Percentiles rank a stretch among this genome's conserved stretches.
Conservation (phyloP, 2,888 invertebrate species). For the Perdita meconis region DNA sequence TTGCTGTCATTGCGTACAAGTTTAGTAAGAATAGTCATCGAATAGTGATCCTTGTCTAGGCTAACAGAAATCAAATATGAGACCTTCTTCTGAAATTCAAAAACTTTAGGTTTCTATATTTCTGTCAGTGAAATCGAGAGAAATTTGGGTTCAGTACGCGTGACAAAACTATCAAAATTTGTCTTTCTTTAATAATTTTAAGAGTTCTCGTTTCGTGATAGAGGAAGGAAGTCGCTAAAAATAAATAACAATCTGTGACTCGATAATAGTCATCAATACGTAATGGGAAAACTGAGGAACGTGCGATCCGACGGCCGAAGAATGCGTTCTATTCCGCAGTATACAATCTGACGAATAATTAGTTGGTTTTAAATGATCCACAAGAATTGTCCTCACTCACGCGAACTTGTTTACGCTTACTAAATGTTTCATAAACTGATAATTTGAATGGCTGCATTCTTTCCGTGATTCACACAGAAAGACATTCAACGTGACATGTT, state of each 20-base stretch:
- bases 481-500: neutral
- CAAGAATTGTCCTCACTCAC: slow-evolving; percentile 48
- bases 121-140: too few species aligned
- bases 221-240: neutral
- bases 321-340: slow-evolving; percentile 6
- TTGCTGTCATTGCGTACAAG: too few species aligned
- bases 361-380: slow-evolving; percentile 52
- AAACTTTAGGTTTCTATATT: too few species aligned
- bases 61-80: too few species aligned
- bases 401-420: slow-evolving; percentile 65
- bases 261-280: slow-evolving; percentile 1
- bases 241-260: neutral
- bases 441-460: slow-evolving; percentile 32
- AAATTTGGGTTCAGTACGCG: too few species aligned
- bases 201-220: too few species aligned
- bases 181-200: too few species aligned
- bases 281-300: slow-evolving; percentile 28
- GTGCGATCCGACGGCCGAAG: slow-evolving; percentile 1
- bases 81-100: too few species aligned
- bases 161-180: too few species aligned
- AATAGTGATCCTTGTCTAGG: too few species aligned
- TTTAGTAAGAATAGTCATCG: too few species aligned
- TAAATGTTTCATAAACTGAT: slow-evolving; percentile 45
- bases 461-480: slow-evolving; percentile 5
- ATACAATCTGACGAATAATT: slow-evolving; percentile 58